phyloP scores from a whole-genome alignment of 2,797 vertebrate genomes.

The Rhabdomys pumilio region DNA sequence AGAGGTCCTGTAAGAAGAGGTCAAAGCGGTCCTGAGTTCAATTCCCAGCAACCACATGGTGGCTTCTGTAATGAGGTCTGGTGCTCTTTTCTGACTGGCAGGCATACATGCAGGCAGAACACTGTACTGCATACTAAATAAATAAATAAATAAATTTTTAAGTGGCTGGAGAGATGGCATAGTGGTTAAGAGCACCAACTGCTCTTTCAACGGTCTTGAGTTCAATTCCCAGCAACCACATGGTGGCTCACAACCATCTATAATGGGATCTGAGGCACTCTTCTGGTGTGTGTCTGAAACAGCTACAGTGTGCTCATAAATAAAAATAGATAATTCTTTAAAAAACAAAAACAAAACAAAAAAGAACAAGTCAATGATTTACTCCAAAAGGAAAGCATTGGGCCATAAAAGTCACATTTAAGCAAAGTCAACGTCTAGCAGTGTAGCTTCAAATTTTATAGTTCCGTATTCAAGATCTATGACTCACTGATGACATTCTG shows the following conservation, averaged over 20 bases:
- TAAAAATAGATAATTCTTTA: neutral
- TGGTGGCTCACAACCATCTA: no score
- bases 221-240: no score
- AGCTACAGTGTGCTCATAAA: no score
- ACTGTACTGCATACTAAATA: neutral
- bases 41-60: neutral
- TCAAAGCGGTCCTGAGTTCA: neutral
- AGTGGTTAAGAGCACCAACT: no score
- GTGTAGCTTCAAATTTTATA: neutral
- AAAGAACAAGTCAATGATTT: neutral
- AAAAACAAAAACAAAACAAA: neutral
- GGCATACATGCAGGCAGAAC: neutral
- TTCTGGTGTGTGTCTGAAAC: no score
- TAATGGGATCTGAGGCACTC: no score
- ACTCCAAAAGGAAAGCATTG: neutral
- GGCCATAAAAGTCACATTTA: neutral
- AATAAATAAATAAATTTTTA: neutral
- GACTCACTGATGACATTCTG: neutral
- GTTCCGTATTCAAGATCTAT: neutral
- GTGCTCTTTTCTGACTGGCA: neutral
- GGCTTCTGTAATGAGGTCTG: neutral
- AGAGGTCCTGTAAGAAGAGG: neutral
- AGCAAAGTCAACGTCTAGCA: neutral
- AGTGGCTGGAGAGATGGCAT: no score
- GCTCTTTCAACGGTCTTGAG: no score